A percentile compares a stretch with the other conserved stretches of the same genome.
phyloP scores from a whole-genome alignment of 1,140 invertebrate genomes.

The Drosophila subpulchrella region DNA sequence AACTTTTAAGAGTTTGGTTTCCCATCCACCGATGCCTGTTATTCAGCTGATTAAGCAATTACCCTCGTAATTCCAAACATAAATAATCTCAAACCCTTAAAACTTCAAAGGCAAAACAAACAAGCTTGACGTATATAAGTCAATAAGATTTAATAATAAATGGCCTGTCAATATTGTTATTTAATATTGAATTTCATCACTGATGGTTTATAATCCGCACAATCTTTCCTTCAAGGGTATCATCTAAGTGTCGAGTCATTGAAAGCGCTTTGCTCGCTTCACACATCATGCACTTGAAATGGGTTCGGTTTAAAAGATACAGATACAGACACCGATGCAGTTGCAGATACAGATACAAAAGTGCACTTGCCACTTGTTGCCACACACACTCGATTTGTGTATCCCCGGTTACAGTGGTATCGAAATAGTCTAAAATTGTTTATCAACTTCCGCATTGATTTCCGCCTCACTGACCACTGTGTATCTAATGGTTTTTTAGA shows the following conservation, averaged over 20 bases:
- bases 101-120: neutral
- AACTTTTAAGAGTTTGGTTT: neutral
- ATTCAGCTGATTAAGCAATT: neutral
- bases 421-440: conserved; percentile 6
- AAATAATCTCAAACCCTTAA: neutral
- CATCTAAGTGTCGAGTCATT: conserved; percentile 6
- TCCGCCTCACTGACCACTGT: conserved; percentile 13
- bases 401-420: conserved; percentile 18
- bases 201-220: too few species aligned
- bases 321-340: conserved; percentile 2
- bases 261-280: conserved; percentile 16
- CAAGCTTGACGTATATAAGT: neutral
- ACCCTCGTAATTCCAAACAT: neutral
- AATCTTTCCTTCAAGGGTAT: conserved; percentile 8
- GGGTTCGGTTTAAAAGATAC: conserved; percentile 9
- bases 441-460: conserved; percentile 47
- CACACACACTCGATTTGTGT: neutral
- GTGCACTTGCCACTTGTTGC: conserved; percentile 41
- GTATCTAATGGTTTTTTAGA: conserved; percentile 16
- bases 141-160: neutral
- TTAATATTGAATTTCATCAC: neutral
- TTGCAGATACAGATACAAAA: conserved; percentile 9
- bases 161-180: neutral
- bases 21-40: too few species aligned
- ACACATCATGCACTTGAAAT: conserved; percentile 25